phyloP scores from a whole-genome alignment of 2,113 vertebrate species.

The Tricholaema leucomelas region DNA sequence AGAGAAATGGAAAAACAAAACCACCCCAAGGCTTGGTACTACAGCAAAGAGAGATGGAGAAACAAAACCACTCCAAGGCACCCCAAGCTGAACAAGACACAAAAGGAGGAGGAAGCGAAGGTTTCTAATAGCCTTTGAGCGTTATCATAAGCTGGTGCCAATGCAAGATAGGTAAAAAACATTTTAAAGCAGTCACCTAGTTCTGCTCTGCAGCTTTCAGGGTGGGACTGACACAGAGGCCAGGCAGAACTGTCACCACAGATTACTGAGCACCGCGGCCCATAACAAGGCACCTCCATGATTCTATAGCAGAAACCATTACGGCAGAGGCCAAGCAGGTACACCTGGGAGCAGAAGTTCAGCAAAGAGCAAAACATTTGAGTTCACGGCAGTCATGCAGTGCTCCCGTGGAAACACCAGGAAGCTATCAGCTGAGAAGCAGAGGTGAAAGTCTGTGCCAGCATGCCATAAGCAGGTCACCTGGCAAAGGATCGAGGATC shows the following conservation, averaged over 20 bases:
- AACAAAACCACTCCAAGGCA: background rate
- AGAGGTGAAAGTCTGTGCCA: background rate
- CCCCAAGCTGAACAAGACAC: background rate
- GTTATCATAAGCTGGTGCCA: background rate
- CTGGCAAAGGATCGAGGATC: background rate
- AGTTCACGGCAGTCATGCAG: background rate
- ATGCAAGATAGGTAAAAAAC: background rate
- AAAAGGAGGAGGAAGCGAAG: background rate
- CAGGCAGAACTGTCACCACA: background rate
- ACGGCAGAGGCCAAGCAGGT: background rate
- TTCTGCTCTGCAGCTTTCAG: background rate
- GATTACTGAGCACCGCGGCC: background rate
- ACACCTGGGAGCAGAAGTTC: background rate
- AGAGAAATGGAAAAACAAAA: background rate
- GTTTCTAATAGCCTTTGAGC: background rate
- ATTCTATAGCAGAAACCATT: background rate
- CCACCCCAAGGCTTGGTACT: background rate
- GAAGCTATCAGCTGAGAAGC: background rate
- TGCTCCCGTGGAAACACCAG: fast-evolving
- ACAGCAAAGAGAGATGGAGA: background rate
- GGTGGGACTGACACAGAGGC: background rate
- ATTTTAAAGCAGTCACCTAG: background rate
- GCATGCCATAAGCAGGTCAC: background rate
- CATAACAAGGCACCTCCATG: background rate
- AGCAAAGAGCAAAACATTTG: background rate